Evolutionary conservation across 2,113 vertebrate species (phyloP).

Genomic region (Cepphus grylle): DNA sequence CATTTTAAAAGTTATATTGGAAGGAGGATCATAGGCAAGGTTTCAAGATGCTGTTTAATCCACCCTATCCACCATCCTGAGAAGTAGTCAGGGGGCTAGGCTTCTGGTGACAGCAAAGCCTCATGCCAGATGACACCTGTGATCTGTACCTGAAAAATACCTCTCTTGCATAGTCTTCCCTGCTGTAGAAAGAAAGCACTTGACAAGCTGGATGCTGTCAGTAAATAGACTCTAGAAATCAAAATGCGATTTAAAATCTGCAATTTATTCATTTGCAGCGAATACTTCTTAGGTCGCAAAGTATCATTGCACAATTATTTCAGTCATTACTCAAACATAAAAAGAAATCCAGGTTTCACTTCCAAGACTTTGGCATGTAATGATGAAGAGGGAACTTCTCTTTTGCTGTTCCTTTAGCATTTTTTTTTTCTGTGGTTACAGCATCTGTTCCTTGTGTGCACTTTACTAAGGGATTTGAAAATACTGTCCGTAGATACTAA

Average conservation of each 20-base stretch:
- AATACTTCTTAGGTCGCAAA: not conserved
- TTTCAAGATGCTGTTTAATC: not conserved
- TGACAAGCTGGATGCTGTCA: not conserved
- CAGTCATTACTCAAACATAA: not conserved
- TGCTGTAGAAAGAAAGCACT: not conserved
- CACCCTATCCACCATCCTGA: not conserved
- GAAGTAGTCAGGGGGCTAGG: not conserved
- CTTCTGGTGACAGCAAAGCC: not conserved
- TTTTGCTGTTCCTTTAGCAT: not conserved
- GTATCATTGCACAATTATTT: not conserved
- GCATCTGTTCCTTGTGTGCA: constrained; percentile 47
- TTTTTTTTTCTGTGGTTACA: not conserved
- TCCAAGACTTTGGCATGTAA: not conserved
- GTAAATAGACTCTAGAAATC: not conserved
- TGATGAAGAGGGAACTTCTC: not conserved
- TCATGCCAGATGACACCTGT: not conserved
- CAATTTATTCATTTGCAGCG: not conserved
- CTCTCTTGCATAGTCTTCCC: not conserved
- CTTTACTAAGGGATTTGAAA: constrained; percentile 41
- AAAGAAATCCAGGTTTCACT: not conserved
- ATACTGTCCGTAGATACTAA: constrained; percentile 17
- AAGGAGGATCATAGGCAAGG: not conserved
- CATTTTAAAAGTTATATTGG: not conserved
- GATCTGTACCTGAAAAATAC: not conserved
- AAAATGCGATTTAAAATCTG: not conserved